Evolutionary conservation across 2,113 vertebrate species (phyloP).

Genomic region (Sturnus vulgaris): DNA sequence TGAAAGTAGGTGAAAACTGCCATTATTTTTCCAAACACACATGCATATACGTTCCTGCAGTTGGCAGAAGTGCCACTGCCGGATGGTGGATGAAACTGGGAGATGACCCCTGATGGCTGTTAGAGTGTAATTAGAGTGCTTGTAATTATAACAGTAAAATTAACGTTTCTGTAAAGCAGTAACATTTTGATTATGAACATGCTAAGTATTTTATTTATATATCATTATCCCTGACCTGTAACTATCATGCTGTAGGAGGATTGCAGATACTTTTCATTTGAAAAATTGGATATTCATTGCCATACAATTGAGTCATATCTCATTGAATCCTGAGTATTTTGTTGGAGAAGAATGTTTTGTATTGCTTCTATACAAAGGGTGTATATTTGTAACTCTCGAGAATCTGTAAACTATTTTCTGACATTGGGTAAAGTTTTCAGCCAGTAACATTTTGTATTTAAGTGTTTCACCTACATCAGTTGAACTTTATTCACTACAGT

Average conservation of each 20-base stretch:
- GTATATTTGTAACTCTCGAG: not conserved
- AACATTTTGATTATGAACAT: conserved; percentile 30
- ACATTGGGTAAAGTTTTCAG: not conserved
- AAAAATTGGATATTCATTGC: not conserved
- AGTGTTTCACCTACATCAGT: not conserved
- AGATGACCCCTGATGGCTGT: conserved; percentile 6
- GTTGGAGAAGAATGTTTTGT: not conserved
- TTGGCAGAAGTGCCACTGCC: not conserved
- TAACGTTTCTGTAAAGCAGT: not conserved
- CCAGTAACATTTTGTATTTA: not conserved
- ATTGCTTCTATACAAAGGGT: not conserved
- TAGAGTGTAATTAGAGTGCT: not conserved
- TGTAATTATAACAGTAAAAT: conserved; percentile 34
- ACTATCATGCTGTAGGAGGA: not conserved
- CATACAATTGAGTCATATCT: not conserved
- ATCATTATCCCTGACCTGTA: conserved; percentile 8
- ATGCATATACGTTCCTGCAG: not conserved
- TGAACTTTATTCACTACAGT: not conserved
- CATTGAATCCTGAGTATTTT: not conserved
- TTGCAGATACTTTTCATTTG: not conserved
- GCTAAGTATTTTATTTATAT: conserved; percentile 19
- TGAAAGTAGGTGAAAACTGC: not conserved
- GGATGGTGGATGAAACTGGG: not conserved
- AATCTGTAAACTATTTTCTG: not conserved
- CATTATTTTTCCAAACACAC: not conserved